Base-by-base conservation (phyloP, 2,797 vertebrate genomes). In the Silurus lanzhouensis region DNA sequence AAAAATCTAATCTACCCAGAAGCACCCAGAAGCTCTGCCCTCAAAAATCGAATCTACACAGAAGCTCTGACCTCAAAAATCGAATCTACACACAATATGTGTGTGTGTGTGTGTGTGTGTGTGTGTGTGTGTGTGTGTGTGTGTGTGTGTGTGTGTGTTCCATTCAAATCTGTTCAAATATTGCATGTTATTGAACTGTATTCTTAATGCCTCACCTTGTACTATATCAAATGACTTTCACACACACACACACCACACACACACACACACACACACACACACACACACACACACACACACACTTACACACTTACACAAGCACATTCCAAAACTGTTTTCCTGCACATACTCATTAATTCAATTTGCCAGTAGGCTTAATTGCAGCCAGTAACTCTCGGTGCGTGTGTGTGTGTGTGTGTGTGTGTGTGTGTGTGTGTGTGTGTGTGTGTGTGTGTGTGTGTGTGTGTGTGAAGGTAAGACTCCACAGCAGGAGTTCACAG, bases 401-500 rank as follows among this genome's bases (percentile, higher is more conserved):
- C 12, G n/a, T n/a, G n/a, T n/a, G n/a, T n/a, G n/a, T n/a, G n/a
- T n/a, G 22, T 22, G 6, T 61, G 25, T 48, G 71, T 82, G n/a
- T 27, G 66, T 79, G 74, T 81, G 80, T 85, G 80, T 84, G 83
- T 25, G 74, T 58, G 74, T 77, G 57, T 61, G 75, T 22, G 58
- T 61, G 38, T 83, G 44, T 72, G n/a, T 75, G 58, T 60, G n/a
- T 48, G 57, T 75, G 31, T 63, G 72, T 84, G 58, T 31, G 55
- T 76, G 68, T 85, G 70, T 85, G 70, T 77, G 58, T 88, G 25
- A 92, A 96, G 95, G 95, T 93, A 95, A 93, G 84, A 93, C 87
- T 88, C 94, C 94, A 1, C 89, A 90, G 76, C 93, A 93, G 91
- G 94, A 94, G 93, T 96, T 96, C 92, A 95, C 95, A 84, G 95